Conservation (phyloP, 2,888 invertebrate species). For the Apomyelois bistriatella region DNA sequence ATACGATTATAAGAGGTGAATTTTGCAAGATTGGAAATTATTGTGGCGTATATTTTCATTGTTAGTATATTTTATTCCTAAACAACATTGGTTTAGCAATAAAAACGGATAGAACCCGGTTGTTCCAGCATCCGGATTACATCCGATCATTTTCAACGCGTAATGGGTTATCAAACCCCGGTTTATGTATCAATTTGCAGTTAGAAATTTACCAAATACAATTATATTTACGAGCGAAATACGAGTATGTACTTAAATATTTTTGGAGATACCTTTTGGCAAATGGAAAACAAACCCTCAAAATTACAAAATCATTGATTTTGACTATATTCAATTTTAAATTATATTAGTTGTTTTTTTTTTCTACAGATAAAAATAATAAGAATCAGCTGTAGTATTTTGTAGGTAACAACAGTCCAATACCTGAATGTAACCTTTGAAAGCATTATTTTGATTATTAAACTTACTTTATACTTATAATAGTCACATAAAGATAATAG, state of each 20-base stretch:
- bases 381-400: too few relatives aligned
- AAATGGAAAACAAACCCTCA: too few relatives aligned
- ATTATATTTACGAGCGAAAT: background rate
- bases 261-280: too few relatives aligned
- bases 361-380: too few relatives aligned
- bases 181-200: constrained; percentile 7
- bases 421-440: too few relatives aligned
- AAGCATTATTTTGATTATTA: too few relatives aligned
- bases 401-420: too few relatives aligned
- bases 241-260: background rate
- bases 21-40: constrained; percentile 8
- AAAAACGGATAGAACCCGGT: constrained; percentile 10
- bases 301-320: too few relatives aligned
- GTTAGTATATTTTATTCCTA: background rate
- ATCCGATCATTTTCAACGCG: constrained; percentile 12
- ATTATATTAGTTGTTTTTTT: too few relatives aligned
- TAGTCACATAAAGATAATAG: too few relatives aligned
- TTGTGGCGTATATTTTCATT: constrained; percentile 7
- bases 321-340: too few relatives aligned
- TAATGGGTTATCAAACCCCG: constrained; percentile 5
- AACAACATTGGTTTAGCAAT: constrained; percentile 7
- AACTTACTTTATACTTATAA: too few relatives aligned
- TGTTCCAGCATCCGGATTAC: constrained; percentile 6
- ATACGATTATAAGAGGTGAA: background rate
- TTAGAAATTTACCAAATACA: background rate